These are phyloP conservation scores for Platypus cylindrus DNA, from an alignment of 2,888 invertebrate species.

Conservation along the genomic window DNA sequence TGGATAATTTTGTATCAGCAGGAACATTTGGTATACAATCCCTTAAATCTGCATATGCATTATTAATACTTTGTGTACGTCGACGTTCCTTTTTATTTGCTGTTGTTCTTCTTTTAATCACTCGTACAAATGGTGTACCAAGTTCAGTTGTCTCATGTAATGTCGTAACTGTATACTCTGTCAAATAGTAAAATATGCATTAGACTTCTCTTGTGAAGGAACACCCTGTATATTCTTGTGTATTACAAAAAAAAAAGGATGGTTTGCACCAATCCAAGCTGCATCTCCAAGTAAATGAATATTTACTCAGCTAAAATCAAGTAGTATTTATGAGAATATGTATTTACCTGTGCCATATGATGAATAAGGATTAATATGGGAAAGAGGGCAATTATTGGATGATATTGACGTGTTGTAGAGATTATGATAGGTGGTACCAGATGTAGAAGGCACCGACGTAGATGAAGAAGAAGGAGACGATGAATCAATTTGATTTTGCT, in stretches of 20 bases:
- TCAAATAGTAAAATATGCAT: too few species aligned
- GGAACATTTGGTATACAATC: conserved; percentile 96
- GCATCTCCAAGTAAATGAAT: too few species aligned
- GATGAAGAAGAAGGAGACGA: conserved; percentile 26
- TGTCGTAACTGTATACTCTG: too few species aligned
- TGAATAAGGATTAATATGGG: conserved; percentile 13
- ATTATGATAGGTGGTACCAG: too few species aligned
- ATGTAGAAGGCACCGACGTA: conserved; percentile 21
- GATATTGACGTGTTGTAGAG: too few species aligned
- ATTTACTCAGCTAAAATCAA: too few species aligned
- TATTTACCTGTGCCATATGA: conserved; percentile 20
- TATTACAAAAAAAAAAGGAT: too few species aligned
- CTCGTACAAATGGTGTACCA: conserved; percentile 36
- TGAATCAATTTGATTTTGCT: conserved; percentile 23
- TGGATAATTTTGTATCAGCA: conserved; percentile 87
- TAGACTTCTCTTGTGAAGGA: too few species aligned
- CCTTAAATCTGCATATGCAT: conserved; percentile 81
- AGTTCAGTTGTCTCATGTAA: conserved; percentile 15
- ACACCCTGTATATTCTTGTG: too few species aligned
- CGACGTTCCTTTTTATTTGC: conserved; percentile 91
- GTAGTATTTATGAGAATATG: background rate
- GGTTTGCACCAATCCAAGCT: too few species aligned
- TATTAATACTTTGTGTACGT: conserved; percentile 88
- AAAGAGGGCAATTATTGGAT: conserved; percentile 19
- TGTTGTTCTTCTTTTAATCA: conserved; percentile 72